Base-by-base conservation (phyloP, 1,140 invertebrate genomes). In the Idris sp. region DNA sequence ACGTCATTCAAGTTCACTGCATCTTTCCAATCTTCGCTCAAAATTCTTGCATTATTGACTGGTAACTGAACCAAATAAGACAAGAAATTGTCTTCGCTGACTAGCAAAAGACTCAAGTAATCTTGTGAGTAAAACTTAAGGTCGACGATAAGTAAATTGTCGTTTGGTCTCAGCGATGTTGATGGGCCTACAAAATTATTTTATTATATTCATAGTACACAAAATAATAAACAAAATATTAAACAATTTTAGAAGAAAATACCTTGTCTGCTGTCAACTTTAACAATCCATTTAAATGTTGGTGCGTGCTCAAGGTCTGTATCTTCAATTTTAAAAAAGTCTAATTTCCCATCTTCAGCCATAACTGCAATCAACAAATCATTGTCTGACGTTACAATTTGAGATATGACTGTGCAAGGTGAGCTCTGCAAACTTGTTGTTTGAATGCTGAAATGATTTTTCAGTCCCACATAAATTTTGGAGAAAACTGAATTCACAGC, bases 91-190 rank as follows among this genome's bases (percentile, higher is more conserved):
- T 88, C 84, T 62, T 75, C 86, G 69, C 91, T 91, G 77, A 91
- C 86, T 11, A 96, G 79, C 7, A 97, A 83, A 14, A 97, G 79
- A 4, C 95, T 96, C 1, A 97, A 75, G 40, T 91, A 91, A 31
- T 93, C 92, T 22, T 91, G 86, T 0, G 94, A 94, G 86, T 96
- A 97, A 87, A 96, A 96, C 80, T 96, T 92, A 9, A 94, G 72
- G 82, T 95, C 93, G 22, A 91, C 74, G 15, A 91, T 84, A 33
- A 54, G 73, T 1, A 69, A 7, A 36, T 71, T 68, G 22, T 81
- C 65, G 15, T 58, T 67, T 28, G 59, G 36, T 31, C 69, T 71
- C 1, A 54, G 76, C 62, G 71, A 69, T 15, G 59, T 48, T 1
- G 69, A 67, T 7, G 53, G 54, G 30, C 51, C 74, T 77, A 48